Evolutionary conservation across 1,140 invertebrate species (phyloP).

Genomic region (Sitobion miscanthi): DNA sequence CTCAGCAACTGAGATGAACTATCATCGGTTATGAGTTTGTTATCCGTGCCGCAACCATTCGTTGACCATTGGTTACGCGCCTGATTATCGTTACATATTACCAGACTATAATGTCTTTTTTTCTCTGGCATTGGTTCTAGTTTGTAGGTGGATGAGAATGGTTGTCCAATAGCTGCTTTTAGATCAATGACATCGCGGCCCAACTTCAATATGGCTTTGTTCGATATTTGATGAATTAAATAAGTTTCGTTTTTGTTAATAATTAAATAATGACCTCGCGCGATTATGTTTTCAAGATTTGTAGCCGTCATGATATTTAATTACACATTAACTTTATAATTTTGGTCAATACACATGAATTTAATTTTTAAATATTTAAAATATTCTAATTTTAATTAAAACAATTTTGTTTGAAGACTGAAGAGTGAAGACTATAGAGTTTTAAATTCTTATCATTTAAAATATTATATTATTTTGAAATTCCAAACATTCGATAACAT

Average conservation of each 20-base stretch:
- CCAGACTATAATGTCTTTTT: conserved; percentile 69
- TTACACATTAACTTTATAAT: neutral
- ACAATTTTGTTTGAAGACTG: neutral
- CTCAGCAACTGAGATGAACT: conserved; percentile 85
- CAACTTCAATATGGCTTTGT: conserved; percentile 65
- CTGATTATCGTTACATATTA: conserved; percentile 66
- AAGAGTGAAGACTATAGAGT: neutral
- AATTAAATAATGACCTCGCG: conserved; percentile 26
- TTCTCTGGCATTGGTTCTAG: conserved; percentile 70
- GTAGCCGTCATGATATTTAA: neutral
- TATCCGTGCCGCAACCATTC: conserved; percentile 74
- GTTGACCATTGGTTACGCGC: conserved; percentile 61
- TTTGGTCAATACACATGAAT: neutral
- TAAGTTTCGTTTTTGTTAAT: conserved; percentile 52
- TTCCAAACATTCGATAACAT: neutral
- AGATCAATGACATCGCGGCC: conserved; percentile 78
- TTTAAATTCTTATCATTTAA: conserved; percentile 29
- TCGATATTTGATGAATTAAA: conserved; percentile 57
- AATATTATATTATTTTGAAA: neutral
- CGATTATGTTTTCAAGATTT: conserved; percentile 4
- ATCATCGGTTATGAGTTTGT: conserved; percentile 83
- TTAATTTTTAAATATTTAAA: neutral
- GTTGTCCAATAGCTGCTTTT: conserved; percentile 72
- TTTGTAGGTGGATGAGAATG: conserved; percentile 81
- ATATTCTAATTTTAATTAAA: neutral